Evolutionary conservation across 2,113 vertebrate species (phyloP).

Genomic region (Chaetodon trifascialis): DNA sequence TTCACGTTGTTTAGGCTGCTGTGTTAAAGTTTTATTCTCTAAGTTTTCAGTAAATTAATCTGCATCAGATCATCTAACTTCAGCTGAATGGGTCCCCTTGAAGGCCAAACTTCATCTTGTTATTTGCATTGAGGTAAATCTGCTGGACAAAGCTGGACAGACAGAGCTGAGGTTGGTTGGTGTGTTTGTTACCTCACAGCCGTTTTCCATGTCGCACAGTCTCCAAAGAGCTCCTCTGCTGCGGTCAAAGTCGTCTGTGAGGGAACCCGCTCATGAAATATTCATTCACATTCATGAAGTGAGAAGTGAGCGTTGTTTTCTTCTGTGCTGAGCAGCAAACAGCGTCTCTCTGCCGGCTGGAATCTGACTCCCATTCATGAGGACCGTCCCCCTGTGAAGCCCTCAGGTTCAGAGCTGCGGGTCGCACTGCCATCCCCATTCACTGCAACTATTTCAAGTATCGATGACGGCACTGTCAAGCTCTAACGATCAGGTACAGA

Average conservation of each 20-base stretch:
- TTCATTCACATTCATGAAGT: not conserved
- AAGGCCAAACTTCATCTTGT: not conserved
- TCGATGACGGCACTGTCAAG: slow-evolving; percentile 5
- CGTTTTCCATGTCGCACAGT: slow-evolving; percentile 53
- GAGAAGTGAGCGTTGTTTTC: not conserved
- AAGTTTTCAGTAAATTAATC: not conserved
- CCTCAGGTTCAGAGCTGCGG: not conserved
- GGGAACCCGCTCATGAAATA: not conserved
- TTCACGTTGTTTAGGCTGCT: not conserved
- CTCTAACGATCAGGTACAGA: fast-evolving
- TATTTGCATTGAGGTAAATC: not conserved
- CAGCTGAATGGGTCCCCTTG: not conserved
- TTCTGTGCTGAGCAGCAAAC: not conserved
- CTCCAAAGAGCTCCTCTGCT: slow-evolving; percentile 1
- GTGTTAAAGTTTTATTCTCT: not conserved
- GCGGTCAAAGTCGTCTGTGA: not conserved
- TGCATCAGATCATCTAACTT: not conserved
- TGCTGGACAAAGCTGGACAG: not conserved
- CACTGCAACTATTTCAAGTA: slow-evolving; percentile 22
- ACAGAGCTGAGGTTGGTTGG: not conserved
- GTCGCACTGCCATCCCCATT: slow-evolving; percentile 53
- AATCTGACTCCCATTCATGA: slow-evolving; percentile 65
- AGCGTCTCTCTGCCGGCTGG: slow-evolving; percentile 15
- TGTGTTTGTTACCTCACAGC: slow-evolving; percentile 57
- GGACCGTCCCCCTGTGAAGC: slow-evolving; percentile 5